These are phyloP conservation scores for Montipora capricornis DNA, from an alignment of 64 coral and sea anemone genomes.

Conservation along the genomic window DNA sequence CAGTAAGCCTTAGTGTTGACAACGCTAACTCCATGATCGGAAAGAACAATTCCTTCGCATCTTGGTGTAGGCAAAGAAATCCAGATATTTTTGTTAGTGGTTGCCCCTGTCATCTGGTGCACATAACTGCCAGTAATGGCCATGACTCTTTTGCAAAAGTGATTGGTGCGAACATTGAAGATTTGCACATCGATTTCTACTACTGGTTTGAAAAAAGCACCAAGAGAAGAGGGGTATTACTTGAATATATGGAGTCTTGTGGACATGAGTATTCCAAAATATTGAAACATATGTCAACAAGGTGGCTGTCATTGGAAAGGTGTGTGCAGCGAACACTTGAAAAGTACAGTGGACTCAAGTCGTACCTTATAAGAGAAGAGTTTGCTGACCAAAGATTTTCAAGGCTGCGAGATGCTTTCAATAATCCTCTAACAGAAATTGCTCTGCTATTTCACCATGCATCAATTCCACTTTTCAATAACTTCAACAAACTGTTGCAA, in stretches of 20 bases:
- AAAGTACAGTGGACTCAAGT: conserved; percentile 67
- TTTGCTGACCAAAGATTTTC: conserved; percentile 43
- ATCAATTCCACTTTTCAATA: conserved; percentile 46
- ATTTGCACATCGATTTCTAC: too few species aligned
- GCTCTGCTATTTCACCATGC: conserved; percentile 60
- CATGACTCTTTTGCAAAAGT: too few species aligned
- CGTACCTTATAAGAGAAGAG: conserved; percentile 37
- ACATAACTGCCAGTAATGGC: too few species aligned
- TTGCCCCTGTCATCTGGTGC: too few species aligned
- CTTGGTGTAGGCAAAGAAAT: too few species aligned
- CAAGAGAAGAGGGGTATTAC: not conserved
- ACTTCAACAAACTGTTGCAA: conserved; percentile 55
- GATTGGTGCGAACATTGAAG: too few species aligned
- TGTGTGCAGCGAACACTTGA: conserved; percentile 37
- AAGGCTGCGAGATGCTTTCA: conserved; percentile 44
- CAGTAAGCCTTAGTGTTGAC: too few species aligned
- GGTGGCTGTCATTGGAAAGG: conserved; percentile 54
- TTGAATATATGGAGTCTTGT: conserved; percentile 70
- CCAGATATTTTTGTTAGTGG: too few species aligned
- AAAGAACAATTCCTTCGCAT: too few species aligned
- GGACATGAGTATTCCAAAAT: conserved; percentile 40
- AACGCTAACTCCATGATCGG: too few species aligned
- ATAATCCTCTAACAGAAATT: conserved; percentile 32
- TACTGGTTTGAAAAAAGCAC: too few species aligned
- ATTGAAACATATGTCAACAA: conserved; percentile 57